Conservation (phyloP, 2,888 invertebrate genomes). For the Parochlus steinenii region DNA sequence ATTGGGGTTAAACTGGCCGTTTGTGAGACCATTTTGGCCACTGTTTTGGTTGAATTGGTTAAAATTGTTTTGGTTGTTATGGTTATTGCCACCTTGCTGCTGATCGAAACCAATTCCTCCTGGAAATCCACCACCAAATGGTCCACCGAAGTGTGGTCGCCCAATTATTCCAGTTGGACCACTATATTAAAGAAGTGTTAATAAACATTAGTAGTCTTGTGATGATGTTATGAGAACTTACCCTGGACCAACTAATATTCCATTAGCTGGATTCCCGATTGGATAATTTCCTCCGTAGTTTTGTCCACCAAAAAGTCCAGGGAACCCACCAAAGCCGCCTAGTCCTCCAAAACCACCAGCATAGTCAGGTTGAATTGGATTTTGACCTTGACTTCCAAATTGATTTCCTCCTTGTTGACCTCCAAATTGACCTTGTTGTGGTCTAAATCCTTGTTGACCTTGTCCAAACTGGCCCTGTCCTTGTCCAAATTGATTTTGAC, state of each 20-base stretch:
- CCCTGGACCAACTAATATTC: constrained; percentile 32
- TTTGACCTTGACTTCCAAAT: constrained; percentile 12
- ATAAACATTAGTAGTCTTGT: constrained; percentile 27
- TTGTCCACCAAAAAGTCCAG: no score
- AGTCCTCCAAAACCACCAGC: no score
- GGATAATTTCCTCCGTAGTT: no score
- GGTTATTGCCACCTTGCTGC: constrained; percentile 1
- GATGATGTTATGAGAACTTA: no score
- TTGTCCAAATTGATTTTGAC: no score
- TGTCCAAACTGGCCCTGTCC: no score
- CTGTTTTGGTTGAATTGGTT: background rate
- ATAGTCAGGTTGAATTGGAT: no score
- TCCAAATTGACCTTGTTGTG: constrained; percentile 17
- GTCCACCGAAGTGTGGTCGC: constrained; percentile 15
- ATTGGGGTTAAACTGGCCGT: no score
- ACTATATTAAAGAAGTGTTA: no score
- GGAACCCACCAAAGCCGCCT: no score
- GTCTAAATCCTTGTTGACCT: no score
- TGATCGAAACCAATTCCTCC: constrained; percentile 10
- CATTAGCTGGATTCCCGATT: constrained; percentile 20
- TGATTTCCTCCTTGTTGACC: constrained; percentile 13
- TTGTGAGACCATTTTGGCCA: no score
- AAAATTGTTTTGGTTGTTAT: background rate
- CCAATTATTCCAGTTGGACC: constrained; percentile 38
- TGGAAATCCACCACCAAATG: constrained; percentile 13